These are phyloP conservation scores for Heliconius melpomene DNA, from an alignment of 1,140 invertebrate species.

Conservation along the genomic window DNA sequence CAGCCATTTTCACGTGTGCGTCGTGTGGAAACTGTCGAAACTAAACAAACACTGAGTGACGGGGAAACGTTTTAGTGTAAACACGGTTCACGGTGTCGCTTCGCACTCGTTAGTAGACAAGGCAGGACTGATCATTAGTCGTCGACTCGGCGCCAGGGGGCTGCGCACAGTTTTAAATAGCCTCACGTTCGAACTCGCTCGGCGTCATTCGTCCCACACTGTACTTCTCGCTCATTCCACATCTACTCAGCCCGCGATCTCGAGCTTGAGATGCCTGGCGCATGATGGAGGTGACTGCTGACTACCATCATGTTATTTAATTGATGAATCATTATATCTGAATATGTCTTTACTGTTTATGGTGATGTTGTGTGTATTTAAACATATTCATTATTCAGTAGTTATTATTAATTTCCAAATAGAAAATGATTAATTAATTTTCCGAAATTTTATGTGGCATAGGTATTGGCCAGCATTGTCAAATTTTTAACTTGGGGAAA, in stretches of 20 bases:
- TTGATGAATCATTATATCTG: constrained; percentile 74
- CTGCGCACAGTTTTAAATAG: constrained; percentile 82
- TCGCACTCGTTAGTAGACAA: constrained; percentile 70
- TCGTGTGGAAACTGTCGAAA: constrained; percentile 63
- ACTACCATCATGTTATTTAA: constrained; percentile 59
- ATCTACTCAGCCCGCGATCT: constrained; percentile 48
- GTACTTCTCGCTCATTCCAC: constrained; percentile 78
- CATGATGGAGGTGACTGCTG: constrained; percentile 49
- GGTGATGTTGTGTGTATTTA: constrained; percentile 52
- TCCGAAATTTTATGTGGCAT: not conserved
- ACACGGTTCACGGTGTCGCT: constrained; percentile 71
- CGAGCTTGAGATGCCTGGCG: constrained; percentile 51
- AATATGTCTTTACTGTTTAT: constrained; percentile 67
- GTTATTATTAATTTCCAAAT: constrained; percentile 53
- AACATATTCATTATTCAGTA: constrained; percentile 56
- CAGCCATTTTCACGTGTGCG: constrained; percentile 84
- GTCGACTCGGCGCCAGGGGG: constrained; percentile 77
- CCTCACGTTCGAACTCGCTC: constrained; percentile 72
- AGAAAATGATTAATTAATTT: constrained; percentile 6
- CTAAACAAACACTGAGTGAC: constrained; percentile 74
- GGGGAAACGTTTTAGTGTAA: constrained; percentile 65
- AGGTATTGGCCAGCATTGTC: no score
- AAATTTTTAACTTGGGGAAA: no score
- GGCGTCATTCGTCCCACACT: constrained; percentile 77
- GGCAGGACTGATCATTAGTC: constrained; percentile 78